phyloP scores from a whole-genome alignment of 2,888 invertebrate genomes.

The Plutella xylostella region DNA sequence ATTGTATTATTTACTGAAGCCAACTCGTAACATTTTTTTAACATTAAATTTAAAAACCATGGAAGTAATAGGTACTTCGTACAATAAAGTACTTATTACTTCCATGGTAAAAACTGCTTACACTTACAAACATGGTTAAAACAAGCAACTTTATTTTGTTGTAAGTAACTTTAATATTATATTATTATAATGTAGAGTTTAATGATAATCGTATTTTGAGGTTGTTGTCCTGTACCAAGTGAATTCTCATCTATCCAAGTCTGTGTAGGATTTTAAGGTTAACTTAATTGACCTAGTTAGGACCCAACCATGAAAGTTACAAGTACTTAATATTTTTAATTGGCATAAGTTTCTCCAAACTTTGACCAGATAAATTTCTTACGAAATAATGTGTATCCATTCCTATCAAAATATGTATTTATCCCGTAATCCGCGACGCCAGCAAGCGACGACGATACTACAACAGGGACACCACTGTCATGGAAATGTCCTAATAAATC shows the following conservation, averaged over 20 bases:
- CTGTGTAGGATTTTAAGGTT: neutral
- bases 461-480: neutral
- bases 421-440: neutral
- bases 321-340: neutral
- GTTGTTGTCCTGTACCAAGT: neutral
- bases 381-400: neutral
- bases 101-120: too few species aligned
- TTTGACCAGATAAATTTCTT: neutral
- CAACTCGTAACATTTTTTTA: too few species aligned
- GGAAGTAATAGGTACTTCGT: too few species aligned
- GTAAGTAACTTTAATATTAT: neutral
- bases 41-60: too few species aligned
- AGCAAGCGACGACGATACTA: neutral
- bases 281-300: neutral
- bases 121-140: neutral
- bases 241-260: neutral
- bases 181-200: neutral
- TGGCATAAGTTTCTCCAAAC: slow-evolving; percentile 1
- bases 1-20: too few species aligned
- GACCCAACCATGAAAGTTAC: neutral
- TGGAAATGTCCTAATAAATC: neutral
- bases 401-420: neutral
- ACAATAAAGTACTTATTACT: too few species aligned
- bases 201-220: neutral
- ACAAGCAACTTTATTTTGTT: neutral